These are phyloP conservation scores for Caranx ignobilis DNA, from an alignment of 2,113 vertebrate genomes.

Conservation along the genomic window DNA sequence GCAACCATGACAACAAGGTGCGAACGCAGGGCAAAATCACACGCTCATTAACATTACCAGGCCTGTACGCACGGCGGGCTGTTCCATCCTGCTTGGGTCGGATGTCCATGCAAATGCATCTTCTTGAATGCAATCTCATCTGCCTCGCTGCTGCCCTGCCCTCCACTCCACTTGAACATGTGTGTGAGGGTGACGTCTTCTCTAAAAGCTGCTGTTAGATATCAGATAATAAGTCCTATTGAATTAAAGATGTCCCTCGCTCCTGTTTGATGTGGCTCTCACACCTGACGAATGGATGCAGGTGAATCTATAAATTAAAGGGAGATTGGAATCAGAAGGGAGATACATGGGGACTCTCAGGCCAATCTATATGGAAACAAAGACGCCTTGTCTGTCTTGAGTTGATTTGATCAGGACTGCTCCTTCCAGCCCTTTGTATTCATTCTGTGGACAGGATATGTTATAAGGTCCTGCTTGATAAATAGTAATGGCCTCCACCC, in stretches of 20 bases:
- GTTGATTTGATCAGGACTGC: constrained; percentile 36
- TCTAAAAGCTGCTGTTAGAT: constrained; percentile 10
- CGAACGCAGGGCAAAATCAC: constrained; percentile 64
- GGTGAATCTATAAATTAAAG: constrained; percentile 37
- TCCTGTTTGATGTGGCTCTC: constrained; percentile 39
- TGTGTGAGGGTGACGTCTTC: not conserved
- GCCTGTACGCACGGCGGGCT: constrained; percentile 48
- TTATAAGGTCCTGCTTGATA: constrained; percentile 57
- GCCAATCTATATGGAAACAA: constrained; percentile 60
- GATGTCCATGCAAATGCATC: not conserved
- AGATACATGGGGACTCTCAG: constrained; percentile 1
- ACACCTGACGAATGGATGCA: constrained; percentile 9
- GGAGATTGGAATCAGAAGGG: constrained; percentile 53
- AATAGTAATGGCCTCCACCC: constrained; percentile 62
- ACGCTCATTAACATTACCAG: constrained; percentile 61
- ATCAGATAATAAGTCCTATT: constrained; percentile 32
- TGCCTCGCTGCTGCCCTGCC: not conserved
- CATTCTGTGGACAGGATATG: constrained; percentile 48
- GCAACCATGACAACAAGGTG: constrained; percentile 73
- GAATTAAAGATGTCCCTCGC: constrained; percentile 41
- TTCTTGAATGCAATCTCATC: not conserved
- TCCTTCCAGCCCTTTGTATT: constrained; percentile 20
- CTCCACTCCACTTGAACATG: not conserved
- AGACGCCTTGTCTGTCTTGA: constrained; percentile 1
- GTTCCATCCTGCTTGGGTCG: constrained; percentile 10